Evolutionary conservation across 2,797 vertebrate genomes (phyloP).

Genomic region (Acipenser ruthenus): DNA sequence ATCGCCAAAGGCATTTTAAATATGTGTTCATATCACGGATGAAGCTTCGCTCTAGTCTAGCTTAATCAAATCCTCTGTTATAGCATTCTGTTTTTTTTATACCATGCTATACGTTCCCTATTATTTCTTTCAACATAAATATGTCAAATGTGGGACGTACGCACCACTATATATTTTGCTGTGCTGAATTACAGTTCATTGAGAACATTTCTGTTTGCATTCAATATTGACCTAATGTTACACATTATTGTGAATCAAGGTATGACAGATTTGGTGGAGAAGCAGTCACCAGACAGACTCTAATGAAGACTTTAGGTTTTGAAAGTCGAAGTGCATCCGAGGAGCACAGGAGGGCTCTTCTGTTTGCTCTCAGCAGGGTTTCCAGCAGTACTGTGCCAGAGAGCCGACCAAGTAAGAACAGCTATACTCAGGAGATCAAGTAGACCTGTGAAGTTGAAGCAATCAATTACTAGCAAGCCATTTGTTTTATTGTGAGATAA

Average conservation of each 20-base stretch:
- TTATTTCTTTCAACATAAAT: no score
- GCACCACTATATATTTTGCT: no score
- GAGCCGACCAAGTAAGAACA: slow-evolving; percentile 8
- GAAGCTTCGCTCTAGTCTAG: no score
- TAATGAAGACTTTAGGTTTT: slow-evolving; percentile 7
- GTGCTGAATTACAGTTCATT: no score
- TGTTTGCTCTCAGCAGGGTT: slow-evolving; percentile 1
- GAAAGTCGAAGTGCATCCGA: not conserved
- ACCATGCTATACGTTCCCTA: no score
- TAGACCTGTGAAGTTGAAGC: not conserved
- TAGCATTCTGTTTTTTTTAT: no score
- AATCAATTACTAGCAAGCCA: not conserved
- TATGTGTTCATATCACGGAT: not conserved
- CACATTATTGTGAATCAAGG: not conserved
- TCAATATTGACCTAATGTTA: not conserved
- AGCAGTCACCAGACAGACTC: not conserved
- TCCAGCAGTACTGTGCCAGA: not conserved
- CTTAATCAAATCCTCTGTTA: no score
- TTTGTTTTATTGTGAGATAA: not conserved
- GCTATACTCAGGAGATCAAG: not conserved
- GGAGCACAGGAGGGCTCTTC: not conserved
- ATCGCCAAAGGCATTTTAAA: not conserved
- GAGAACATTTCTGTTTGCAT: no score
- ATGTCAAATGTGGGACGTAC: no score
- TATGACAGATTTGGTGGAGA: slow-evolving; percentile 8